Conservation (phyloP, 2,113 vertebrate species). For the Erinaceus europaeus region DNA sequence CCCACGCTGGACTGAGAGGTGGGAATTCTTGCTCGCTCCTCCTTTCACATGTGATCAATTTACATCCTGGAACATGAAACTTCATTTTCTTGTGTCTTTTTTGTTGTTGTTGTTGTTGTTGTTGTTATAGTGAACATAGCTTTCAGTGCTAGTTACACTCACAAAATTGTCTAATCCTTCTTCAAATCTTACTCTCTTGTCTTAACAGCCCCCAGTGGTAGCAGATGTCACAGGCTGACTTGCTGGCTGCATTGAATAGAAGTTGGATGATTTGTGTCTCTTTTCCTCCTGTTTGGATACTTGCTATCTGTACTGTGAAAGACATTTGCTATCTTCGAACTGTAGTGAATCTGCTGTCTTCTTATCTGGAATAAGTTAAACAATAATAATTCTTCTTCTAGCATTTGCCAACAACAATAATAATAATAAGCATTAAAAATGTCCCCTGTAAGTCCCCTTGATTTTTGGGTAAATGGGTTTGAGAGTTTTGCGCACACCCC, state of each 20-base stretch:
- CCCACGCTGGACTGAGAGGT: conserved; percentile 2
- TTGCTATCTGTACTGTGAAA: neutral
- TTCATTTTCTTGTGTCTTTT: conserved; percentile 71
- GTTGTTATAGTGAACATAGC: conserved; percentile 58
- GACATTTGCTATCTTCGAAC: neutral
- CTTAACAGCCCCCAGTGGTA: neutral
- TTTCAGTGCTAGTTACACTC: conserved; percentile 58
- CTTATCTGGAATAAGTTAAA: neutral
- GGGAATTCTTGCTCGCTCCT: conserved; percentile 61
- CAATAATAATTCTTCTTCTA: too few relatives aligned
- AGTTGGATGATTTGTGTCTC: neutral
- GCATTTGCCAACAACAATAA: too few relatives aligned
- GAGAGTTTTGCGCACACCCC: too few relatives aligned
- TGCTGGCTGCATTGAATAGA: neutral
- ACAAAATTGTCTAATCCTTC: conserved; percentile 67
- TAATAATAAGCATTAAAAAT: too few relatives aligned
- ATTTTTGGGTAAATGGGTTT: neutral
- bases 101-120: conserved; percentile 66
- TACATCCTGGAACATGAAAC: conserved; percentile 63
- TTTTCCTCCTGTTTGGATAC: neutral
- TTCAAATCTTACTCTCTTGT: conserved; percentile 14
- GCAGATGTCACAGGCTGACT: neutral
- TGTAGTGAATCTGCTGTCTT: neutral
- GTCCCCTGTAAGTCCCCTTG: neutral
- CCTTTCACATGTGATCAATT: conserved; percentile 61